Evolutionary conservation across 92 coral and sea anemone genomes (phyloP), one percentile per base, ranked within the genome.

Genomic region (Siderastrea radians): DNA sequence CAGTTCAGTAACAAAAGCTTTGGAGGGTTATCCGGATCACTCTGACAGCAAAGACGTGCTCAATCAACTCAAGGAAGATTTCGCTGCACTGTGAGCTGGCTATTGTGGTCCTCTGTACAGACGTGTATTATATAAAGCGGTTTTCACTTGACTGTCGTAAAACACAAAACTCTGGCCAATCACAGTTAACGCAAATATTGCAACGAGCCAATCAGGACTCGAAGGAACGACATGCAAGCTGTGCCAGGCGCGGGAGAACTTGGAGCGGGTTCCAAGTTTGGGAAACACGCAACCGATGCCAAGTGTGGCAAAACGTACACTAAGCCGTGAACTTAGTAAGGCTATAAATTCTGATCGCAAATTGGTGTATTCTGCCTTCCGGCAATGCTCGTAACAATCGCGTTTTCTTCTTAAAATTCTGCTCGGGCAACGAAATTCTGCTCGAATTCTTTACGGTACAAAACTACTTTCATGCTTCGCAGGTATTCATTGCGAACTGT

Each of bases 21-120:
- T 95, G 58, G 98, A 97, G 51, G 97, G 96, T 14, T 97, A 95
- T 78, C 99, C 96, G 6, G 99, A 95, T 11, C 99, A 97, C 88
- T 89, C 94, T 6, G 99, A 97, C 86, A 97, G 98, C 68, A 85
- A 73, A 87, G 96, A 97, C 38, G 94, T 97, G 6, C 89, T 97
- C 49, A 94, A 82, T 13, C 99, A 97, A 79, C 97, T 97, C 80
- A 92, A 90, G 66, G 93, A 92, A 62, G 99, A 97, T 49, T 92
- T 97, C 19, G 94, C 99, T 59, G 95, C 97, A 4, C 71, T 97
- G 76, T 97, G 86, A 92, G 54, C 5, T 8, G 2, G 45, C 6
- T 48, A 2, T 12, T 1, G 38, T 2, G 14, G 15, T 48, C 75
- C 54, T 5, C 14, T 71, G 57, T 11, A 49, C 55, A 13, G 0